phyloP scores from a whole-genome alignment of 2,888 invertebrate species.

The Andrena chrysosceles region DNA sequence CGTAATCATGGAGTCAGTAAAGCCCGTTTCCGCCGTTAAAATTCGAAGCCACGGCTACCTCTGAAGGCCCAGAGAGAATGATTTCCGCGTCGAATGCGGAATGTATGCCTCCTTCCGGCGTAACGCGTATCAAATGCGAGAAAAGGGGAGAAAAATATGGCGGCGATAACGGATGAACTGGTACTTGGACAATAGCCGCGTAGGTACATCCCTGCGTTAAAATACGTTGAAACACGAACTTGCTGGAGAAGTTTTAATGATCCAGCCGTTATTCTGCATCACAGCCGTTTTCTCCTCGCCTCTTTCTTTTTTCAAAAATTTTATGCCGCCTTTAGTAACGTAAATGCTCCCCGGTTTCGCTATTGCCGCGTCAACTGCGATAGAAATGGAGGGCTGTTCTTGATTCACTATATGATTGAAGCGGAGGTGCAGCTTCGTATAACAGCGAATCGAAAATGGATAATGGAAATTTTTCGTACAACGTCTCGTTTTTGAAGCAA shows the following conservation, averaged over 20 bases:
- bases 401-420: not conserved
- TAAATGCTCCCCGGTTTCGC: not conserved
- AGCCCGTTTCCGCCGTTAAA: slow-evolving; percentile 8
- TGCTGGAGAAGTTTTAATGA: slow-evolving; percentile 61
- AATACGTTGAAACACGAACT: slow-evolving; percentile 35
- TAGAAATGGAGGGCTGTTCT: not conserved
- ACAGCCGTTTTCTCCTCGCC: slow-evolving; percentile 13
- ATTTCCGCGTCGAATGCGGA: slow-evolving; percentile 28
- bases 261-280: slow-evolving; percentile 38
- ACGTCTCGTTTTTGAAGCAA: not conserved
- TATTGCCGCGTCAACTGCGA: not conserved
- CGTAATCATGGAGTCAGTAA: not conserved
- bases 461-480: no score
- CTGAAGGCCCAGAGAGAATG: slow-evolving; percentile 4
- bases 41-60: slow-evolving; percentile 12
- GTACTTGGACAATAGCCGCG: slow-evolving; percentile 42
- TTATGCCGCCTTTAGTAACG: not conserved
- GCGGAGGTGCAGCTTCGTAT: not conserved
- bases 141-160: slow-evolving; percentile 54
- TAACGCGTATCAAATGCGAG: slow-evolving; percentile 24
- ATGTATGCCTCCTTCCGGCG: slow-evolving; percentile 29
- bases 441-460: not conserved
- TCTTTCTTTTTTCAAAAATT: slow-evolving; percentile 29
- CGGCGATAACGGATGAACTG: slow-evolving; percentile 49
- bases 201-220: slow-evolving; percentile 31